phyloP scores from a whole-genome alignment of 2,797 vertebrate genomes.

The Lepus oiostolus region DNA sequence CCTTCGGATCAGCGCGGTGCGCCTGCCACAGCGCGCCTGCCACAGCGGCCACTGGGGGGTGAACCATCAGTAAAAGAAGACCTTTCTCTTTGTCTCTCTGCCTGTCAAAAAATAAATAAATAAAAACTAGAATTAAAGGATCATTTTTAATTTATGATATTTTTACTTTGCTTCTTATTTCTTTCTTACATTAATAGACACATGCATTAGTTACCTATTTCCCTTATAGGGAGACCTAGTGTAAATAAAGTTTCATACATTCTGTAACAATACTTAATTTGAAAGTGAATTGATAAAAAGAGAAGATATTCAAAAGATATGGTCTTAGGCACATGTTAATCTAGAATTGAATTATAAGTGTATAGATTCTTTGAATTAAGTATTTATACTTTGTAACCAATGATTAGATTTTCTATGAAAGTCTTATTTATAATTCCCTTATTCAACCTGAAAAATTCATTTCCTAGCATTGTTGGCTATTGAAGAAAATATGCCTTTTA shows the following conservation, averaged over 20 bases:
- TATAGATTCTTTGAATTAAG: neutral
- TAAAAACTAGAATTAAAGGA: slow-evolving; percentile 14
- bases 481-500: slow-evolving; percentile 33
- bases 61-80: too few relatives aligned
- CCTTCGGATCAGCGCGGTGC: too few relatives aligned
- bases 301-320: slow-evolving; percentile 23
- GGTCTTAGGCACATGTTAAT: neutral
- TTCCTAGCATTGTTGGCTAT: slow-evolving; percentile 8
- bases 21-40: too few relatives aligned
- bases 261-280: slow-evolving; percentile 10
- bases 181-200: slow-evolving; percentile 59
- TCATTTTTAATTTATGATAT: slow-evolving; percentile 44
- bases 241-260: slow-evolving; percentile 46
- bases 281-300: slow-evolving; percentile 27
- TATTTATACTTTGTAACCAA: slow-evolving; percentile 24
- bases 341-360: slow-evolving; percentile 17
- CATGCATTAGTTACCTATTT: slow-evolving; percentile 18
- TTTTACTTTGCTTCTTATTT: slow-evolving; percentile 44
- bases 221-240: neutral
- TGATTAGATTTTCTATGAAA: slow-evolving; percentile 48
- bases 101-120: too few relatives aligned
- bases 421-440: slow-evolving; percentile 62
- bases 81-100: too few relatives aligned
- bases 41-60: too few relatives aligned
- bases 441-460: neutral